Conservation (phyloP, 2,888 invertebrate genomes). For the Clivina fossor region DNA sequence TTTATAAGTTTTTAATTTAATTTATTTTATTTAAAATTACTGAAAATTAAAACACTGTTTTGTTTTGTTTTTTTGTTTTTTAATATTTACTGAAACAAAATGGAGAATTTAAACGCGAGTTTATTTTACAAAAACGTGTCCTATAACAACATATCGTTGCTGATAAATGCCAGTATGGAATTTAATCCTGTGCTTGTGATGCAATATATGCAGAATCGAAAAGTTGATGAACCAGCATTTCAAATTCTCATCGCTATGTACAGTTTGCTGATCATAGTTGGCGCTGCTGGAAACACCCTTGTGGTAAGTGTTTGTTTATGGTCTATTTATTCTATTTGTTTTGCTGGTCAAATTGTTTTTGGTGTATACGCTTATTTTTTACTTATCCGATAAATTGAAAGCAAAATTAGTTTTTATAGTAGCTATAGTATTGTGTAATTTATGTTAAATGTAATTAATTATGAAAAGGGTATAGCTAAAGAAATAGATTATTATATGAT, state of each 20-base stretch:
- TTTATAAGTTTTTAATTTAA: no score
- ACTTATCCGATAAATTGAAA: no score
- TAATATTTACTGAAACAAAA: neutral
- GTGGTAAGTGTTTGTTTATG: conserved; percentile 78
- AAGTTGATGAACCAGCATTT: conserved; percentile 70
- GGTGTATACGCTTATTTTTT: no score
- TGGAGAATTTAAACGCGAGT: conserved; percentile 8
- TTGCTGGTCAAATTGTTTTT: no score
- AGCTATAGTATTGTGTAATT: no score
- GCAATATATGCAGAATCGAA: conserved; percentile 68
- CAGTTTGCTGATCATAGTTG: conserved; percentile 74
- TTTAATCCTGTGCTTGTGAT: conserved; percentile 55
- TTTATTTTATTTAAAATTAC: no score
- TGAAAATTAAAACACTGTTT: neutral
- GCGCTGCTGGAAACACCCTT: conserved; percentile 81
- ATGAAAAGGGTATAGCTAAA: no score
- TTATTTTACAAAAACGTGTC: conserved; percentile 20
- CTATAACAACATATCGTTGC: conserved; percentile 21
- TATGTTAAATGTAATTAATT: no score
- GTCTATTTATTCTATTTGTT: no score
- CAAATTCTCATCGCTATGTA: conserved; percentile 70
- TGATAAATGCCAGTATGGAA: conserved; percentile 14
- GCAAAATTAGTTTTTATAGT: no score
- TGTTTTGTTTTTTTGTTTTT: no score
- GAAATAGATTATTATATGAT: no score